These are phyloP conservation scores for Zapornia atra DNA, from an alignment of 2,113 vertebrate genomes.

Conservation along the genomic window DNA sequence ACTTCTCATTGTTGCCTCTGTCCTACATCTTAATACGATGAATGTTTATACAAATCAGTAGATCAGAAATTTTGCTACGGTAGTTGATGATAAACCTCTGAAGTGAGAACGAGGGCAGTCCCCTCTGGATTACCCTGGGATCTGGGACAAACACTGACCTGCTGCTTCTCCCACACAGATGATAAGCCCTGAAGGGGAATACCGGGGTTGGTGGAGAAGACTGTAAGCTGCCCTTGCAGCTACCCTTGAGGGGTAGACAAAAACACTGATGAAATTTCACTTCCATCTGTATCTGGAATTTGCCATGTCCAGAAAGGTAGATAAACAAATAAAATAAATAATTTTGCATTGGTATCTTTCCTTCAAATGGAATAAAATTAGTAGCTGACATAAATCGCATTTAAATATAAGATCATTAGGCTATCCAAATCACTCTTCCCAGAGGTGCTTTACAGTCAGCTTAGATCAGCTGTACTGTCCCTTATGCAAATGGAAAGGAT, in stretches of 20 bases:
- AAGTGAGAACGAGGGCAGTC: not conserved
- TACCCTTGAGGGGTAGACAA: not conserved
- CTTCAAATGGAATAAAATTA: constrained; percentile 37
- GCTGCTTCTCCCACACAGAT: not conserved
- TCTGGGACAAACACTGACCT: not conserved
- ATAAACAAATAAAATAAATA: not conserved
- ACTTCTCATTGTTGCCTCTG: not conserved
- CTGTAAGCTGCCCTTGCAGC: not conserved
- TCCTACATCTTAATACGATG: not conserved
- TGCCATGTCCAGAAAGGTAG: not conserved
- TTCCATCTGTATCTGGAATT: not conserved
- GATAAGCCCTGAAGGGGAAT: fast-evolving
- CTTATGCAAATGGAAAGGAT: constrained; percentile 32
- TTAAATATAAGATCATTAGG: constrained; percentile 51
- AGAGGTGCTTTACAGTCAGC: constrained; percentile 38
- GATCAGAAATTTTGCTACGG: not conserved
- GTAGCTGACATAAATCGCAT: not conserved
- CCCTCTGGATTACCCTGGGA: not conserved
- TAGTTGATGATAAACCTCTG: not conserved
- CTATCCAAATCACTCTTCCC: constrained; percentile 36
- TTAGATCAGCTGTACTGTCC: constrained; percentile 30
- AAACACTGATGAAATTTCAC: not conserved
- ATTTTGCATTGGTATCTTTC: not conserved
- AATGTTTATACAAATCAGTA: not conserved
- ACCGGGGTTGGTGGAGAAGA: not conserved